These are phyloP conservation scores for Hippocampus barbouri DNA, from an alignment of 2,113 vertebrate genomes.

Conservation along the genomic window DNA sequence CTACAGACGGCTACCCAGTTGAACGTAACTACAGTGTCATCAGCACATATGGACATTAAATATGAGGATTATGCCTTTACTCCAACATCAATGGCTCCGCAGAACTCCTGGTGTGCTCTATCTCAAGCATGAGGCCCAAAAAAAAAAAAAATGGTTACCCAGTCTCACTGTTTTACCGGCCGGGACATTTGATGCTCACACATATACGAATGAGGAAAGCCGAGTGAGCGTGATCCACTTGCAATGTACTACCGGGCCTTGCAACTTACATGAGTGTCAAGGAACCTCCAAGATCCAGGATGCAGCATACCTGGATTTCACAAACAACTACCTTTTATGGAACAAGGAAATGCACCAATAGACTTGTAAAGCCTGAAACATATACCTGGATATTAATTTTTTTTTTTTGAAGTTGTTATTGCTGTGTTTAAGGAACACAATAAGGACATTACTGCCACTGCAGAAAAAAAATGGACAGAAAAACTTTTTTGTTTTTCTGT, in stretches of 20 bases:
- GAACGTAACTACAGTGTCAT: constrained; percentile 45
- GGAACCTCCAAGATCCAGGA: constrained; percentile 6
- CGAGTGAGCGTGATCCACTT: not conserved
- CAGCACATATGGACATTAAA: constrained; percentile 83
- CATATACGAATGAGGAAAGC: not conserved
- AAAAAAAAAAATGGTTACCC: too few species aligned
- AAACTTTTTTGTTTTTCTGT: constrained; percentile 16
- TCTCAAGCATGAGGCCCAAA: constrained; percentile 80
- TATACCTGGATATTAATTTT: not conserved
- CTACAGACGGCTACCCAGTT: constrained; percentile 71
- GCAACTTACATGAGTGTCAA: not conserved
- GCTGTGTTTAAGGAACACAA: constrained; percentile 8
- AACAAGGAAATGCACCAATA: constrained; percentile 19
- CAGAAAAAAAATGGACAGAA: constrained; percentile 27
- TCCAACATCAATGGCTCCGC: constrained; percentile 69
- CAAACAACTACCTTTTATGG: constrained; percentile 49
- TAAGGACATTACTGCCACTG: constrained; percentile 12
- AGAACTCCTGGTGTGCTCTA: constrained; percentile 89
- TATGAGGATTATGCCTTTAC: constrained; percentile 87
- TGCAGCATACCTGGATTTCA: not conserved
- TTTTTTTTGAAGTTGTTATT: not conserved
- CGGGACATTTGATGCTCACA: too few species aligned
- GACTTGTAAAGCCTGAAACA: constrained; percentile 14
- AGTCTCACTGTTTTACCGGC: not conserved
- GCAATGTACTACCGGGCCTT: not conserved